A percentile compares a stretch with the other conserved stretches of the same genome.
Evolutionary conservation across 1,140 invertebrate species (phyloP).

Genomic region (Globodera ellingtonae): DNA sequence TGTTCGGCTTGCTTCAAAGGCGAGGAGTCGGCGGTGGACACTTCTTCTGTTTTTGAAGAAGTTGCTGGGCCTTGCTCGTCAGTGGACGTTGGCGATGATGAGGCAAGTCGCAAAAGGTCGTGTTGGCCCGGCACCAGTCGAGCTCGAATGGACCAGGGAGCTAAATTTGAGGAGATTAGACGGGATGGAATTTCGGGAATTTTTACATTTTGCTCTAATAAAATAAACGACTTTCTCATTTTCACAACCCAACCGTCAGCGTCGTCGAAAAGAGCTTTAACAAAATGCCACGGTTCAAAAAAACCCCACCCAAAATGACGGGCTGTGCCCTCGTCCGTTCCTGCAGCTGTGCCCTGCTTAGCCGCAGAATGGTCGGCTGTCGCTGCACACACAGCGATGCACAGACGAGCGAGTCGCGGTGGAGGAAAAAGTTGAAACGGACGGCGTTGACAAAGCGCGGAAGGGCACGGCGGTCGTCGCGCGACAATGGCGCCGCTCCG

Average conservation of each 20-base stretch:
- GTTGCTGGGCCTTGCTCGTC: background rate
- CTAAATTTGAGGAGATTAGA: background rate
- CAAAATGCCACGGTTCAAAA: background rate
- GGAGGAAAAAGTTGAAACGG: constrained; percentile 43
- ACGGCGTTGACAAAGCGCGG: constrained; percentile 44
- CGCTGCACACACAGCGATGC: constrained; percentile 38
- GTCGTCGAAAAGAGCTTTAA: no score
- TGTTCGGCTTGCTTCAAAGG: background rate
- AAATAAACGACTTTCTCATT: background rate
- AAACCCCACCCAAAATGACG: constrained; percentile 39
- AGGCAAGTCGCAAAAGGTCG: background rate
- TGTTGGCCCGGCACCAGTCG: constrained; percentile 45
- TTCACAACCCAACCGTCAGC: background rate
- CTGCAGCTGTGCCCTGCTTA: constrained; percentile 32
- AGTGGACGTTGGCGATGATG: background rate
- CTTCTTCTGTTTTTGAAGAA: background rate
- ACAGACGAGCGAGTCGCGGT: constrained; percentile 52
- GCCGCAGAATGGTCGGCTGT: constrained; percentile 41
- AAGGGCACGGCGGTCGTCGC: constrained; percentile 19
- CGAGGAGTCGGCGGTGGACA: background rate
- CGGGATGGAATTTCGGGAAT: background rate
- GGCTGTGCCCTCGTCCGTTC: constrained; percentile 24
- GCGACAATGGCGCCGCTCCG: constrained; percentile 1
- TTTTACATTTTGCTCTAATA: background rate
- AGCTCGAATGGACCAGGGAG: constrained; percentile 49